phyloP scores from a whole-genome alignment of 2,113 vertebrate species.

The Gallinago paraguaiae region DNA sequence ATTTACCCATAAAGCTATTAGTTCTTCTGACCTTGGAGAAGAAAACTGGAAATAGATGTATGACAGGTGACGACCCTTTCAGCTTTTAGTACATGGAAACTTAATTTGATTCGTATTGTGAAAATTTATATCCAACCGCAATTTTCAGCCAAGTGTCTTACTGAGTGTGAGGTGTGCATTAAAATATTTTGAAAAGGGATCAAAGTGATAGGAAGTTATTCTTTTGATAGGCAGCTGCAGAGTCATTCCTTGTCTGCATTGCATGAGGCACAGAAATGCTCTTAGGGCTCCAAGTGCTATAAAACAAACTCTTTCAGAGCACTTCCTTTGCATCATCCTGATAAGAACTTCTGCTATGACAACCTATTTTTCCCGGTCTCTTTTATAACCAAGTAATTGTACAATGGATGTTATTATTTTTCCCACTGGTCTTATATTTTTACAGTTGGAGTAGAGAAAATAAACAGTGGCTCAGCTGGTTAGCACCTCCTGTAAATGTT shows the following conservation, averaged over 20 bases:
- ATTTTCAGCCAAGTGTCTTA: background rate
- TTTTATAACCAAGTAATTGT: background rate
- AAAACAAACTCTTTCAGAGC: background rate
- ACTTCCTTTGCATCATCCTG: background rate
- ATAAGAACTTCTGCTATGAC: background rate
- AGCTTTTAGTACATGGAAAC: background rate
- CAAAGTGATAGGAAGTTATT: background rate
- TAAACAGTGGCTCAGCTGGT: background rate
- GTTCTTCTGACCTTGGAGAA: conserved; percentile 26
- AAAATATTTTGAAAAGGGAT: background rate
- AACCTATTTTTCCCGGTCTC: background rate
- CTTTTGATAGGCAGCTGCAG: background rate
- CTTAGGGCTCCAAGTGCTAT: background rate
- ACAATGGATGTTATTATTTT: background rate
- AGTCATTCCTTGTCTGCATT: background rate
- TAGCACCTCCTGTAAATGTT: background rate
- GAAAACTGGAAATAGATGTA: background rate
- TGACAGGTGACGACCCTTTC: background rate
- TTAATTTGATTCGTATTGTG: background rate
- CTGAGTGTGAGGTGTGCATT: background rate
- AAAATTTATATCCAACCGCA: background rate
- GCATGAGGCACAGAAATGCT: background rate
- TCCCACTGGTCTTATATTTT: background rate
- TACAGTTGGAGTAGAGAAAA: background rate
- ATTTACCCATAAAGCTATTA: background rate